A percentile compares a stretch with the other conserved stretches of the same genome.
phyloP scores from a whole-genome alignment of 1,140 invertebrate species.

The Eupeodes corollae region DNA sequence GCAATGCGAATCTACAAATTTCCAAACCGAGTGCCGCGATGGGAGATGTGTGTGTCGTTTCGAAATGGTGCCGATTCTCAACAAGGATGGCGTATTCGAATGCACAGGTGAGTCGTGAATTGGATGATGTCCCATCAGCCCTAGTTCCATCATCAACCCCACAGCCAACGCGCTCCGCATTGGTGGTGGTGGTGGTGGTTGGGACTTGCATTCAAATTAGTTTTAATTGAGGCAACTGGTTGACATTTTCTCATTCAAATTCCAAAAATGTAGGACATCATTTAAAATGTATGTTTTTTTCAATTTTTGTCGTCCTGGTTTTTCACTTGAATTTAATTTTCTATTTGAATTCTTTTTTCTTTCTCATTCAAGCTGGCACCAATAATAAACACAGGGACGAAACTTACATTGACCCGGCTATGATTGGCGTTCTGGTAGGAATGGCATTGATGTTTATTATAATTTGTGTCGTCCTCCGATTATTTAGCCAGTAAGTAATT shows the following conservation, averaged over 20 bases:
- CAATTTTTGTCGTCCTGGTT: background rate
- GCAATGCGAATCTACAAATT: constrained; percentile 58
- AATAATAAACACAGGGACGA: constrained; percentile 34
- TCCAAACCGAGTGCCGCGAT: constrained; percentile 65
- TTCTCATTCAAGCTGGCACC: constrained; percentile 15
- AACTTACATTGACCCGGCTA: constrained; percentile 66
- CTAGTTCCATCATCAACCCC: too few relatives aligned
- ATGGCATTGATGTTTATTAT: constrained; percentile 90
- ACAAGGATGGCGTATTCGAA: constrained; percentile 52
- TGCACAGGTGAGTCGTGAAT: constrained; percentile 53
- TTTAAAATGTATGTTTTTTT: background rate
- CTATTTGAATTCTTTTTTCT: background rate
- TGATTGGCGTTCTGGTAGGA: constrained; percentile 79
- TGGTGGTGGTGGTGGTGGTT: too few relatives aligned
- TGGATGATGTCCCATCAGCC: too few relatives aligned
- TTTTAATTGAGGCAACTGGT: too few relatives aligned
- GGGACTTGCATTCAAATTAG: too few relatives aligned
- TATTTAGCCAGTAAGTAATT: constrained; percentile 79
- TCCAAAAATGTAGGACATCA: too few relatives aligned
- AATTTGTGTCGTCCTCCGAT: constrained; percentile 80
- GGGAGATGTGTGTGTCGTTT: constrained; percentile 62
- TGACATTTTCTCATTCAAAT: too few relatives aligned
- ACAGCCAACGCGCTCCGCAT: too few relatives aligned
- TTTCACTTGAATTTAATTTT: background rate
- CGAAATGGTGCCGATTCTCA: constrained; percentile 55